These are phyloP conservation scores for Hydrocynus forskahlii DNA, from an alignment of 2,797 vertebrate genomes.

Conservation along the genomic window DNA sequence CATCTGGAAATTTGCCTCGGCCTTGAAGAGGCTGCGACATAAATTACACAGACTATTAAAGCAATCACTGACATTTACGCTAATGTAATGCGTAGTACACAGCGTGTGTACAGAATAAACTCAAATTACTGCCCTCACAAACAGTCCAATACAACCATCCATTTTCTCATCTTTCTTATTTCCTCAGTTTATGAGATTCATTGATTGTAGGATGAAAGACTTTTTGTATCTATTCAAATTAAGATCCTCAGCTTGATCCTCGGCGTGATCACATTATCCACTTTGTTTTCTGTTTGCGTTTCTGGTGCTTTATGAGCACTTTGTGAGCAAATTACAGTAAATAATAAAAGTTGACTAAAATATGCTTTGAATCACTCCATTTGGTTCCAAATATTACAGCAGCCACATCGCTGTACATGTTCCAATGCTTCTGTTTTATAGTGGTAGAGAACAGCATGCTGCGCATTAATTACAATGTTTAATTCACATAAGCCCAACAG, in stretches of 20 bases:
- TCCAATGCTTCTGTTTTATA: too few relatives aligned
- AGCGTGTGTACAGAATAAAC: neutral
- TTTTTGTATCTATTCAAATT: neutral
- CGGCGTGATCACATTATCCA: too few relatives aligned
- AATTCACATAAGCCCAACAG: too few relatives aligned
- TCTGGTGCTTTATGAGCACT: too few relatives aligned
- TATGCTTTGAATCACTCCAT: too few relatives aligned
- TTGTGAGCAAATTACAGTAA: too few relatives aligned
- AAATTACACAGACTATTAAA: conserved; percentile 3
- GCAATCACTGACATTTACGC: neutral
- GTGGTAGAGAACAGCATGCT: too few relatives aligned
- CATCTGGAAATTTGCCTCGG: neutral
- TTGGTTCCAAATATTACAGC: too few relatives aligned
- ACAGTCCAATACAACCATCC: neutral
- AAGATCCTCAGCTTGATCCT: neutral
- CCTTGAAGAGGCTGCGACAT: neutral
- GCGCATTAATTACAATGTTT: too few relatives aligned
- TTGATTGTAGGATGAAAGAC: neutral
- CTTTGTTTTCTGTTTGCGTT: too few relatives aligned
- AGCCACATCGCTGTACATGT: too few relatives aligned
- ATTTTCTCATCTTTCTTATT: neutral
- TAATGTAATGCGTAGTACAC: neutral
- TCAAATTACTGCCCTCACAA: neutral
- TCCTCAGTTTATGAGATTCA: neutral
- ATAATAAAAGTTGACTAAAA: too few relatives aligned